Base-by-base conservation (phyloP, 2,113 vertebrate species). In the Pipa parva region DNA sequence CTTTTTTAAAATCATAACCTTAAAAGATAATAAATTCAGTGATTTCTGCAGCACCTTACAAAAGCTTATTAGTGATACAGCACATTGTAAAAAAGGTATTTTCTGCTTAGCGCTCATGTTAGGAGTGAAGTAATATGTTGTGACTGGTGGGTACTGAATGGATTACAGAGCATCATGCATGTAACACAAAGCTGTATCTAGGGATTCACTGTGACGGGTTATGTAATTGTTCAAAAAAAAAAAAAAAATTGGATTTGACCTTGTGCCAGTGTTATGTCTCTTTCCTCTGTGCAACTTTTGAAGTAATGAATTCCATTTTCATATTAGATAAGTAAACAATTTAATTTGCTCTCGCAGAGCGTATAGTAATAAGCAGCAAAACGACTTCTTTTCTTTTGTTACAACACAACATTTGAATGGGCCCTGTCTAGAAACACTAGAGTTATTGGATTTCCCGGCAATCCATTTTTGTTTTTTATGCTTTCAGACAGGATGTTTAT, bases 401-500 rank as follows among this genome's bases (percentile, higher is more conserved):
- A 49, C 21, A 18, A 49, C 20, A 22, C 1, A 8, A 20, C 46
- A 49, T 3, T 22, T 22, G 18, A 21, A 49, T 17, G n/a, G 3
- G 18, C 18, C 18, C 15, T 46, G 42, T 7, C 52, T 31, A 6
- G 66, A 61, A 25, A 9, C 56, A n/a, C n/a, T n/a, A 67, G 18
- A 71, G 55, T 36, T 1, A 63, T 24, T 68, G 70, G 1, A 56
- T 56, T 56, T 31, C 15, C 42, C 15, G 7, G n/a, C 26, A 56
- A n/a, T n/a, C n/a, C n/a, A n/a, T n/a, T n/a, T n/a, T n/a, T 45
- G 26, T 59, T 74, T 76, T 56, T 65, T 71, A 58, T 54, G 62
- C 25, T 67, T 26, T 17, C 71, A 76, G 42, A 1, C 52, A 62
- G 61, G 70, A 66, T 59, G 55, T 72, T 78, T 80, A 71, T 37